A percentile compares a stretch with the other conserved stretches of the same genome.
Conservation (phyloP, 2,113 vertebrate genomes). For the Serilophus lunatus region DNA sequence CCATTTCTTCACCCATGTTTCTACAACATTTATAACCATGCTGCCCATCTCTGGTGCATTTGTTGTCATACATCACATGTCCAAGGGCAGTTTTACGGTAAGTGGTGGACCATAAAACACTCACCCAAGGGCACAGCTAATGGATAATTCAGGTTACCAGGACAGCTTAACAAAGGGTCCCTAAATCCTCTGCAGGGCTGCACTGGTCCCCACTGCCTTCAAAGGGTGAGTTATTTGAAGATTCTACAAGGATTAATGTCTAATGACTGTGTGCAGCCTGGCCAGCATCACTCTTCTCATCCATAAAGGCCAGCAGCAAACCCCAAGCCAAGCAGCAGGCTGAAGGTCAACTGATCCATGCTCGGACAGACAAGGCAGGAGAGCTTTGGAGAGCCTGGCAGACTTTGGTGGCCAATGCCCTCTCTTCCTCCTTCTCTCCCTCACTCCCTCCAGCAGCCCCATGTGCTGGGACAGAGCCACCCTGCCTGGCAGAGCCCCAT, state of each 20-base stretch:
- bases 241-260: background rate
- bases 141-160: background rate
- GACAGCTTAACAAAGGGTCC: background rate
- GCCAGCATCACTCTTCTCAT: background rate
- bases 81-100: background rate
- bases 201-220: background rate
- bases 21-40: background rate
- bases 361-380: background rate
- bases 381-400: background rate
- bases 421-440: background rate
- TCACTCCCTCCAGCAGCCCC: background rate
- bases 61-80: background rate
- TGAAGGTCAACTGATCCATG: background rate
- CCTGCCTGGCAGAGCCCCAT: background rate
- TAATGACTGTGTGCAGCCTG: accelerated
- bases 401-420: background rate
- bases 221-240: background rate
- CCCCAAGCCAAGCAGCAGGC: background rate
- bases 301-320: background rate
- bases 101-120: background rate
- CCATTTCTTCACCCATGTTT: background rate
- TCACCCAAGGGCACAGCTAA: background rate
- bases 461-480: background rate
- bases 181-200: background rate
- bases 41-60: background rate